These are phyloP conservation scores for Acanthaster planci DNA, from an alignment of 35 echinoderm and acorn worm species.

Conservation along the genomic window DNA sequence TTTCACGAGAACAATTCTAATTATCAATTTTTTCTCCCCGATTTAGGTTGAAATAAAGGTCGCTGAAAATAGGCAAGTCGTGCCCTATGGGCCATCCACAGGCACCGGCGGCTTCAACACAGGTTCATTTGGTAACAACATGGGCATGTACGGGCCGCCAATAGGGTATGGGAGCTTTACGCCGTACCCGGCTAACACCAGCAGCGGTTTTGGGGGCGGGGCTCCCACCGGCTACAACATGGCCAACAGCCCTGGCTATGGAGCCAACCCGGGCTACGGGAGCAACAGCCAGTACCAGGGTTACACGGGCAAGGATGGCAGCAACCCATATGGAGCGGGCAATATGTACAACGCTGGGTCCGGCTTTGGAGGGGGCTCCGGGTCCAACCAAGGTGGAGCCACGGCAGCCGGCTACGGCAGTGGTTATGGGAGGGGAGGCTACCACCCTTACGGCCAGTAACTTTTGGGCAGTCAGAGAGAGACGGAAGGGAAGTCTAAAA, in stretches of 20 bases:
- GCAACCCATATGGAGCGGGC: background rate
- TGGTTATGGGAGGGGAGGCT: background rate
- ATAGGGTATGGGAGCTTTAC: background rate
- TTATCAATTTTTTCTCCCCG: background rate
- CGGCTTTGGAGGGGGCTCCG: background rate
- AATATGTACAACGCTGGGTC: background rate
- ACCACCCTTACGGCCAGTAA: conserved; percentile 3
- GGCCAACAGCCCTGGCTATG: background rate
- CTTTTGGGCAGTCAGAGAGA: background rate
- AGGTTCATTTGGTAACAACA: background rate
- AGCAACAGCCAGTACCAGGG: conserved; percentile 7
- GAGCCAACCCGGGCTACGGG: conserved; percentile 6
- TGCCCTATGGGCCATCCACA: background rate
- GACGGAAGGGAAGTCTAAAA: too few relatives aligned
- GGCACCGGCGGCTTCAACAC: background rate
- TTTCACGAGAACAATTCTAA: too few relatives aligned
- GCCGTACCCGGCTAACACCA: background rate
- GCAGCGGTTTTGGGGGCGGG: background rate
- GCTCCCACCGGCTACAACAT: background rate
- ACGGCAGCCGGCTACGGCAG: background rate
- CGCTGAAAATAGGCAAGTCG: conserved; percentile 1
- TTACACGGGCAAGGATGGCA: background rate
- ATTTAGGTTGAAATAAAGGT: conserved; percentile 6
- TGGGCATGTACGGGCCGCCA: conserved; percentile 5
- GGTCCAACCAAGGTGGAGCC: background rate